Conservation (phyloP, 1,140 invertebrate species). For the Drosophila hydei region DNA sequence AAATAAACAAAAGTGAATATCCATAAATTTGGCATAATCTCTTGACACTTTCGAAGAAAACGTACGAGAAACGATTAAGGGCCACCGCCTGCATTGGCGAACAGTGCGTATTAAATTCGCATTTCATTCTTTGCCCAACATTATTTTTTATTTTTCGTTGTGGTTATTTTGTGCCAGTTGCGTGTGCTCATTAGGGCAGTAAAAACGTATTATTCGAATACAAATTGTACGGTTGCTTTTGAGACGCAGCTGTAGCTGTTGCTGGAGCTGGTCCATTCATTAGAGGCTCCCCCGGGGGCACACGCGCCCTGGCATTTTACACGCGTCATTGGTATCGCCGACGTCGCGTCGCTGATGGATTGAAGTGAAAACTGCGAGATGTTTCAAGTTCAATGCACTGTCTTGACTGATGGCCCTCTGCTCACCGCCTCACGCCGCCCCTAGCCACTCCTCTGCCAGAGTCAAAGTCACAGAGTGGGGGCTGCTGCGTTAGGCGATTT, state of each 20-base stretch:
- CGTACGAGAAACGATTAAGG: conserved; percentile 29
- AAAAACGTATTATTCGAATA: conserved; percentile 43
- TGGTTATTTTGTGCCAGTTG: conserved; percentile 4
- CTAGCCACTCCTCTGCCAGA: too few species aligned
- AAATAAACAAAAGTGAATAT: conserved; percentile 41
- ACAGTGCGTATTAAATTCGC: conserved; percentile 5
- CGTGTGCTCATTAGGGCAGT: conserved; percentile 33
- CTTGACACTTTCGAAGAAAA: conserved; percentile 43
- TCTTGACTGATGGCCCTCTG: conserved; percentile 25
- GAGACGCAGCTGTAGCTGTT: not conserved
- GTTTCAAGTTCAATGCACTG: conserved; percentile 65
- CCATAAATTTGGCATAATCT: conserved; percentile 28
- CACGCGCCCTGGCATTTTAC: conserved; percentile 53
- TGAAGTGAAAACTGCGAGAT: conserved; percentile 42
- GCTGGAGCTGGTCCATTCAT: conserved; percentile 58
- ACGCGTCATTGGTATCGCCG: conserved; percentile 39
- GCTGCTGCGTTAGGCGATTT: conserved; percentile 20
- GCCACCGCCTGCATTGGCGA: conserved; percentile 8
- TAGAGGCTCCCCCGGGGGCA: conserved; percentile 56
- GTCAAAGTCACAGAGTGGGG: not conserved
- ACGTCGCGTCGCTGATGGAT: conserved; percentile 32
- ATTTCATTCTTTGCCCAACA: conserved; percentile 1
- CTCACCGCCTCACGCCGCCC: not conserved
- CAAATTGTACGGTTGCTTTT: conserved; percentile 58
- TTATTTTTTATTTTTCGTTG: conserved; percentile 8